These are phyloP conservation scores for Pristiophorus japonicus DNA, from an alignment of 2,113 vertebrate species.

Conservation along the genomic window DNA sequence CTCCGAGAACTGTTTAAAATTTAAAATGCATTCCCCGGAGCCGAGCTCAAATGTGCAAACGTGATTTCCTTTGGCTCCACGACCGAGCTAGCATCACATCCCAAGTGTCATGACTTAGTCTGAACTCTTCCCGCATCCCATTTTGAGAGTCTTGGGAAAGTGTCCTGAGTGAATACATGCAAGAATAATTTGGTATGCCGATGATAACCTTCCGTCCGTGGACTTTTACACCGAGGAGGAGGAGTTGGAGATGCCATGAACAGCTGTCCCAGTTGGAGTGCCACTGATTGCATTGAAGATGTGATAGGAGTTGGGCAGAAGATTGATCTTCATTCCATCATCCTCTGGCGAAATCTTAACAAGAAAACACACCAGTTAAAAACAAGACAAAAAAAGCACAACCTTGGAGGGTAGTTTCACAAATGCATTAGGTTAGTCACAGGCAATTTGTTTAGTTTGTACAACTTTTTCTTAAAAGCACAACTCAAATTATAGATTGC, in stretches of 20 bases:
- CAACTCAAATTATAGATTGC: background rate
- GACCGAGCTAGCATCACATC: background rate
- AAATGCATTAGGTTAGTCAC: background rate
- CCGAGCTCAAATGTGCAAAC: conserved; percentile 34
- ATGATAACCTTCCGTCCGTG: conserved; percentile 40
- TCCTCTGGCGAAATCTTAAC: conserved; percentile 78
- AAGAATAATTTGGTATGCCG: conserved; percentile 28
- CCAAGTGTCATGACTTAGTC: background rate
- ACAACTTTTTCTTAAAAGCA: conserved; percentile 24
- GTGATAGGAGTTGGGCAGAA: conserved; percentile 84
- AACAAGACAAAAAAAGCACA: background rate
- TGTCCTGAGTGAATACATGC: conserved; percentile 58
- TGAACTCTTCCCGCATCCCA: background rate
- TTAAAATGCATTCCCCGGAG: background rate
- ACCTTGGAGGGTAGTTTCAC: background rate
- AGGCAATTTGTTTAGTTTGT: background rate
- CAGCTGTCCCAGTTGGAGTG: conserved; percentile 82
- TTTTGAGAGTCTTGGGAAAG: conserved; percentile 45
- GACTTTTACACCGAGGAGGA: conserved; percentile 81
- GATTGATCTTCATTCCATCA: conserved; percentile 75
- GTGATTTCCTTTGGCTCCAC: conserved; percentile 14
- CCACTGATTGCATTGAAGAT: conserved; percentile 98
- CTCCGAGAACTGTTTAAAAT: background rate
- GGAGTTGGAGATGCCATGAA: conserved; percentile 87
- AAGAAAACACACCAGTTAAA: conserved; percentile 40